Conservation (phyloP, 2,797 vertebrate genomes). For the Glyptemys insculpta region DNA sequence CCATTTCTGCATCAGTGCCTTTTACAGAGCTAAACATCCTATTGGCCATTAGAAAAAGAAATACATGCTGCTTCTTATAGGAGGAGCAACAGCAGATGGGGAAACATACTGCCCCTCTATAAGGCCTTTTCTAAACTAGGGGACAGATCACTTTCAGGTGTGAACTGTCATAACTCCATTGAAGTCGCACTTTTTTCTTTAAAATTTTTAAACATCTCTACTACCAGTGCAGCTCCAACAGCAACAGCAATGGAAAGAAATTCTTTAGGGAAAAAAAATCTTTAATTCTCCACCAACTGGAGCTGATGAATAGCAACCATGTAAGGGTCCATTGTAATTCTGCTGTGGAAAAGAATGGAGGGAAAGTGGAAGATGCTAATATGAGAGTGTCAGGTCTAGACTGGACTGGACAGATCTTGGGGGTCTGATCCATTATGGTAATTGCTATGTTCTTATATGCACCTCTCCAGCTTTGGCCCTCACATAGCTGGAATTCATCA, state of each 20-base stretch:
- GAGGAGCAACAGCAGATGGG: not conserved
- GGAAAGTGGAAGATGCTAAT: not conserved
- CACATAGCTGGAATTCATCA: not conserved
- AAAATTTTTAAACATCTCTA: not conserved
- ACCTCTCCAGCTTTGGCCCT: not conserved
- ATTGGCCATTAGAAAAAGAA: fast-evolving
- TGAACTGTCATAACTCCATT: not conserved
- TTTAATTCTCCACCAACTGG: not conserved
- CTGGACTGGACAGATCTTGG: not conserved
- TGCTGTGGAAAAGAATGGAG: not conserved
- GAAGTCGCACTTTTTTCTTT: not conserved
- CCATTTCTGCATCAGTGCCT: not conserved
- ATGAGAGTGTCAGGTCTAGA: not conserved
- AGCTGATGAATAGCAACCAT: not conserved
- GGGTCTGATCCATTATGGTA: not conserved
- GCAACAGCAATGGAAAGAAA: not conserved
- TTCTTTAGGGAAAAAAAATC: not conserved
- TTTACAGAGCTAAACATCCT: fast-evolving
- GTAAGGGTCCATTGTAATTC: not conserved
- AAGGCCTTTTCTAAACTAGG: not conserved
- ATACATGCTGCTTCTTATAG: fast-evolving
- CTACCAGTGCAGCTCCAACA: not conserved
- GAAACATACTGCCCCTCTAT: fast-evolving
- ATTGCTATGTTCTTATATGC: not conserved
- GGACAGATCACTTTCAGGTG: not conserved